These are phyloP conservation scores for Plebejus argus DNA, from an alignment of 2,888 invertebrate genomes.

Conservation along the genomic window DNA sequence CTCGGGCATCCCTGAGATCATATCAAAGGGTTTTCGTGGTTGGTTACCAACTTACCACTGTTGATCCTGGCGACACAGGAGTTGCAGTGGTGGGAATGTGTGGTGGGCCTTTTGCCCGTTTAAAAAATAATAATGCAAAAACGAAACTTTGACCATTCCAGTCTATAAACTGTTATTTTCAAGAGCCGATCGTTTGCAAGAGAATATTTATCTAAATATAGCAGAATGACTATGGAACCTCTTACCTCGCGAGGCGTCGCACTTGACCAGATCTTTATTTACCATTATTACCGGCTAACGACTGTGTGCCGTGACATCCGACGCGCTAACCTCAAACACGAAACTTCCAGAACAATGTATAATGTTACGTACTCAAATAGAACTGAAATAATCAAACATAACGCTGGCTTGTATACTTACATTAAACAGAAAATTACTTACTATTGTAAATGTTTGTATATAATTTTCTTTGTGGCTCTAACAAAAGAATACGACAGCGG, in stretches of 20 bases:
- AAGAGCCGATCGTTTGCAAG: not conserved
- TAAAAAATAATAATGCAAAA: no score
- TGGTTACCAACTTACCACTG: no score
- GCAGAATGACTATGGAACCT: not conserved
- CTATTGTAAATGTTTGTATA: not conserved
- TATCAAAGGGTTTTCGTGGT: no score
- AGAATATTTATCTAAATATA: not conserved
- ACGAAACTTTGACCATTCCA: not conserved
- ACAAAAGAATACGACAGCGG: not conserved
- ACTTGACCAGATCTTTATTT: constrained; percentile 9
- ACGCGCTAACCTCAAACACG: constrained; percentile 10
- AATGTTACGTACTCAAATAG: constrained; percentile 18
- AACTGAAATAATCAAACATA: not conserved
- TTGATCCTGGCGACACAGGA: no score
- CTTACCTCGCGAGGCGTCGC: not conserved
- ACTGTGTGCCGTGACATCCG: constrained; percentile 25
- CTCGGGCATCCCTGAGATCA: no score
- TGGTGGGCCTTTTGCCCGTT: no score
- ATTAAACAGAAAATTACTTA: not conserved
- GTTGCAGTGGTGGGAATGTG: no score
- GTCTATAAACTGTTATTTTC: not conserved
- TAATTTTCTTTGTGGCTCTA: not conserved
- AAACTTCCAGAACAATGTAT: constrained; percentile 6
- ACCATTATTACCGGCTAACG: constrained; percentile 28
- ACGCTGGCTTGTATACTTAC: not conserved